These are phyloP conservation scores for Cromileptes altivelis DNA, from an alignment of 2,113 vertebrate species.

Conservation along the genomic window DNA sequence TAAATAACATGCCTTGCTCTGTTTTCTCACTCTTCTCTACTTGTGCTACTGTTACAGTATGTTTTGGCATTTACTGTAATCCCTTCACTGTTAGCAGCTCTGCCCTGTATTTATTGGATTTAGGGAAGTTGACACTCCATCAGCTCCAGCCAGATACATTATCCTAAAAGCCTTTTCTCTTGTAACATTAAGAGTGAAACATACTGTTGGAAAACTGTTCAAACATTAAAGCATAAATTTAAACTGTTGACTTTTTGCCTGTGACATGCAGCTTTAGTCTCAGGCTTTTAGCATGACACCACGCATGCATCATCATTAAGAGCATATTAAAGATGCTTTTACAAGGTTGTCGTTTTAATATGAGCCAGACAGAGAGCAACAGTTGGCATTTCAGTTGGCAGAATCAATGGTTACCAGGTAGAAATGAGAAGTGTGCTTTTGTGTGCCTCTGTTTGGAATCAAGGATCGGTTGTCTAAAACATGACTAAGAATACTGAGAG, in stretches of 20 bases:
- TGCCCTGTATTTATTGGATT: conserved; percentile 5
- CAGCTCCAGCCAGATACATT: background rate
- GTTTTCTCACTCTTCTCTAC: background rate
- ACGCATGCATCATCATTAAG: background rate
- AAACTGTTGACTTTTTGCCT: background rate
- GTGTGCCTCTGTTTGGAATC: background rate
- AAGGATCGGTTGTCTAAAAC: background rate
- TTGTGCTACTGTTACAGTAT: conserved; percentile 8
- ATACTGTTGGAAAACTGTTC: background rate
- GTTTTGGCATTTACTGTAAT: background rate
- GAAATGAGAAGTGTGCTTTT: background rate
- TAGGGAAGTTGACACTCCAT: conserved; percentile 5
- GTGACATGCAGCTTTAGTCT: background rate
- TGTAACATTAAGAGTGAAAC: background rate
- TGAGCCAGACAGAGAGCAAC: background rate
- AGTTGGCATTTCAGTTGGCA: no score
- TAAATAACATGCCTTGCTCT: no score
- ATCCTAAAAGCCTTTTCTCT: background rate
- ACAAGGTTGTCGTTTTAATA: no score
- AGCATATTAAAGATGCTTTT: no score
- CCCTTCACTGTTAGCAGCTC: background rate
- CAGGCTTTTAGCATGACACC: background rate
- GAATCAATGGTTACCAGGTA: no score
- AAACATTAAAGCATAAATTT: background rate
- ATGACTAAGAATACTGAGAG: background rate